phyloP scores from a whole-genome alignment of 2,888 invertebrate genomes.

The Spilarctia lutea region DNA sequence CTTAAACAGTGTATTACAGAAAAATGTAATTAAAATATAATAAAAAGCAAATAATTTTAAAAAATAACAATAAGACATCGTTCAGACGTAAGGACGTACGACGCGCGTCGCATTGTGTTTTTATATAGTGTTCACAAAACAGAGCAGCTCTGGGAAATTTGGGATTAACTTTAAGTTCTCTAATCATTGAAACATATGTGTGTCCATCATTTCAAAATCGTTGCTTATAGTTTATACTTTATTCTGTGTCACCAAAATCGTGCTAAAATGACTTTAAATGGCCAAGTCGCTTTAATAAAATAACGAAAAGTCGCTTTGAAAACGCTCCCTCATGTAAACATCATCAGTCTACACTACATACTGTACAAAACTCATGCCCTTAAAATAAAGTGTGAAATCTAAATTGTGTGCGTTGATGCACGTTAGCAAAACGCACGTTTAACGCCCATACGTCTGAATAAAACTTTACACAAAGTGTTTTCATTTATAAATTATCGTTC shows the following conservation, averaged over 20 bases:
- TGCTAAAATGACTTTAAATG: too few relatives aligned
- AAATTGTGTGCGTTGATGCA: background rate
- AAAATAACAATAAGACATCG: background rate
- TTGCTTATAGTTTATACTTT: too few relatives aligned
- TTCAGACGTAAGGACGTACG: background rate
- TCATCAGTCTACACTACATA: too few relatives aligned
- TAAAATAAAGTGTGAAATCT: background rate
- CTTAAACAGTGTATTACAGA: background rate
- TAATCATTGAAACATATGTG: too few relatives aligned
- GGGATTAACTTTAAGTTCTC: too few relatives aligned
- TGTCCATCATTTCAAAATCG: too few relatives aligned
- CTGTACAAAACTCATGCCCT: background rate
- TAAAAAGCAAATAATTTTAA: background rate
- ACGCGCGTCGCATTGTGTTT: background rate
- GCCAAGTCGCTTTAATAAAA: too few relatives aligned
- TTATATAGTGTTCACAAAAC: background rate
- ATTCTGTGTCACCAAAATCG: too few relatives aligned
- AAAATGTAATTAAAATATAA: background rate
- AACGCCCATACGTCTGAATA: background rate
- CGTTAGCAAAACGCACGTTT: background rate
- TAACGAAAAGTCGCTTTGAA: too few relatives aligned
- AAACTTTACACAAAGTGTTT: background rate
- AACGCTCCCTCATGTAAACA: background rate
- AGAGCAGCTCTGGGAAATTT: too few relatives aligned
- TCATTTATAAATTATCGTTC: constrained; percentile 30